A percentile compares a stretch with the other conserved stretches of the same genome.
Conservation (phyloP, 2,888 invertebrate genomes). For the Pheosia gnoma region DNA sequence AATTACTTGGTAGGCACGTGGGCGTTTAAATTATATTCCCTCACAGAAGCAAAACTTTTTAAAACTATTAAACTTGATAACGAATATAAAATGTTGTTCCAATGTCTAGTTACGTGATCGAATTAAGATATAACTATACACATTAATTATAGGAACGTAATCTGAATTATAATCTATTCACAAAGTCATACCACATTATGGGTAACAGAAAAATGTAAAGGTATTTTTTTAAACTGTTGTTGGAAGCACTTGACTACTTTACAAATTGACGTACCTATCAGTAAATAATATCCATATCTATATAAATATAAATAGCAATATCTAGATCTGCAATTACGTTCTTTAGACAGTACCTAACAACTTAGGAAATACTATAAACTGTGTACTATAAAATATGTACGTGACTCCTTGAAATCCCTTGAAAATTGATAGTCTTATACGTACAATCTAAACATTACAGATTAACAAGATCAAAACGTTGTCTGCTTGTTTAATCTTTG, state of each 20-base stretch:
- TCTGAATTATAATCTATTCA: constrained; percentile 7
- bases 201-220: not conserved
- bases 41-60: constrained; percentile 30
- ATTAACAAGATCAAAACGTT: no score
- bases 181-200: not conserved
- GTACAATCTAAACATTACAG: no score
- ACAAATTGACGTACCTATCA: not conserved
- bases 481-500: no score
- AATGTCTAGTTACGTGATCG: constrained; percentile 22
- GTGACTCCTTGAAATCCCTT: no score
- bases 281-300: not conserved
- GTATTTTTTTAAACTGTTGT: not conserved
- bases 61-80: constrained; percentile 38
- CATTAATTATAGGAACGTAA: constrained; percentile 8
- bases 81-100: constrained; percentile 35
- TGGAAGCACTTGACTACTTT: not conserved
- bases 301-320: not conserved
- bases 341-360: constrained; percentile 1
- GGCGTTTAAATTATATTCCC: constrained; percentile 36
- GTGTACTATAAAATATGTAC: no score
- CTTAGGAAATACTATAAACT: no score
- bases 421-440: no score
- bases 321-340: not conserved
- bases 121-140: constrained; percentile 32
- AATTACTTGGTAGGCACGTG: constrained; percentile 34